These are phyloP conservation scores for Arrhopalites spinosus DNA, from an alignment of 2,888 invertebrate species.

Conservation along the genomic window DNA sequence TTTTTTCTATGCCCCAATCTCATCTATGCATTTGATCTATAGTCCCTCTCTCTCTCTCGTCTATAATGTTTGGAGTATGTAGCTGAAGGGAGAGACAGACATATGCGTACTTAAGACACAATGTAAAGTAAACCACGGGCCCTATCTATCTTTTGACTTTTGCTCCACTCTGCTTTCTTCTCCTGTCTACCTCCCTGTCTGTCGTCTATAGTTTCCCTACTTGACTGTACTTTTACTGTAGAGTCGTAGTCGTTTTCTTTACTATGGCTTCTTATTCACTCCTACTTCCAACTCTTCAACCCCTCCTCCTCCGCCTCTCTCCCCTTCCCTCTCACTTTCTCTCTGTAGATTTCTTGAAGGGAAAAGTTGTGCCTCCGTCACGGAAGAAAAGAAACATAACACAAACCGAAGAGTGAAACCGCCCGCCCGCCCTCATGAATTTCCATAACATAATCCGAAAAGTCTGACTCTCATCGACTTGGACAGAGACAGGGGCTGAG, in stretches of 20 bases:
- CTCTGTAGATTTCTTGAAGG: background rate
- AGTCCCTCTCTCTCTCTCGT: background rate
- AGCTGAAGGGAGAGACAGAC: background rate
- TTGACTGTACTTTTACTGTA: background rate
- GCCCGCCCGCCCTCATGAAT: slow-evolving; percentile 26
- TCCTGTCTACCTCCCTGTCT: background rate
- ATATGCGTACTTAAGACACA: slow-evolving; percentile 11
- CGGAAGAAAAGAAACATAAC: slow-evolving; percentile 3
- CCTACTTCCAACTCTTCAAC: background rate
- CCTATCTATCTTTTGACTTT: slow-evolving; percentile 21
- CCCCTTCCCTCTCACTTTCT: background rate
- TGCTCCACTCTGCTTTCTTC: background rate
- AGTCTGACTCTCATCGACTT: background rate
- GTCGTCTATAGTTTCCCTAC: no score
- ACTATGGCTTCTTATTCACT: background rate
- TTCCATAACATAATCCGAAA: slow-evolving; percentile 26
- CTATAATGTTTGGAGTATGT: background rate
- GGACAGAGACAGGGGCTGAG: background rate
- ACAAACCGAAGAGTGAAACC: slow-evolving; percentile 10
- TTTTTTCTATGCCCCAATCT: slow-evolving; percentile 34
- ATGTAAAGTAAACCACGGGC: slow-evolving; percentile 7
- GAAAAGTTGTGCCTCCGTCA: slow-evolving; percentile 13
- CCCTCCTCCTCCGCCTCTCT: background rate
- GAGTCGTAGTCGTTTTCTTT: background rate
- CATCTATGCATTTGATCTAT: slow-evolving; percentile 28